Percentiles rank a stretch among this genome's conserved stretches.
These are phyloP conservation scores for Perca fluviatilis DNA, from an alignment of 2,113 vertebrate species.

Conservation along the genomic window DNA sequence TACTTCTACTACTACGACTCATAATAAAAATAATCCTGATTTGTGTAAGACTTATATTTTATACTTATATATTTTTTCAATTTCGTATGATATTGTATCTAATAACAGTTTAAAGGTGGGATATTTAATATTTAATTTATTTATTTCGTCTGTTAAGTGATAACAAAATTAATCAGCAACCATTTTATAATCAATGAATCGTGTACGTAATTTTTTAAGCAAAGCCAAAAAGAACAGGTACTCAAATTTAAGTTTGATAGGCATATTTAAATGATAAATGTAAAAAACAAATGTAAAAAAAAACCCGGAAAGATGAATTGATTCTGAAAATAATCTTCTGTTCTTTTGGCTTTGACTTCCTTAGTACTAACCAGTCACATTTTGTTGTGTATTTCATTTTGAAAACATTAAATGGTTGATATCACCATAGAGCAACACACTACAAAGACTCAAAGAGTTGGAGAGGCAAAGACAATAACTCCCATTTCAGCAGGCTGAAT, in stretches of 20 bases:
- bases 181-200: too few species aligned
- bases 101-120: too few species aligned
- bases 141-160: too few species aligned
- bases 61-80: background rate
- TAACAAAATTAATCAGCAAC: too few species aligned
- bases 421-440: background rate
- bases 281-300: too few species aligned
- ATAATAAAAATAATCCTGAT: background rate
- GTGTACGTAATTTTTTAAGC: too few species aligned
- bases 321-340: background rate
- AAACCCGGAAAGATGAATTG: background rate
- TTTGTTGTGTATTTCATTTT: background rate
- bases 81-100: background rate
- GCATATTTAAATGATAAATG: background rate
- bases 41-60: background rate
- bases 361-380: background rate
- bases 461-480: constrained; percentile 22
- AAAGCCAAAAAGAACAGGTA: too few species aligned
- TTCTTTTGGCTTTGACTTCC: background rate
- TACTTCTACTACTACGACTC: background rate
- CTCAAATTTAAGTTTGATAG: background rate
- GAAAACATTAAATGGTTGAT: background rate
- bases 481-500: constrained; percentile 4
- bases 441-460: background rate
- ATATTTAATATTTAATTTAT: too few species aligned